Percentiles rank a stretch among this genome's conserved stretches.
These are phyloP conservation scores for Procambarus clarkii DNA, from an alignment of 1,140 invertebrate genomes.

Conservation along the genomic window DNA sequence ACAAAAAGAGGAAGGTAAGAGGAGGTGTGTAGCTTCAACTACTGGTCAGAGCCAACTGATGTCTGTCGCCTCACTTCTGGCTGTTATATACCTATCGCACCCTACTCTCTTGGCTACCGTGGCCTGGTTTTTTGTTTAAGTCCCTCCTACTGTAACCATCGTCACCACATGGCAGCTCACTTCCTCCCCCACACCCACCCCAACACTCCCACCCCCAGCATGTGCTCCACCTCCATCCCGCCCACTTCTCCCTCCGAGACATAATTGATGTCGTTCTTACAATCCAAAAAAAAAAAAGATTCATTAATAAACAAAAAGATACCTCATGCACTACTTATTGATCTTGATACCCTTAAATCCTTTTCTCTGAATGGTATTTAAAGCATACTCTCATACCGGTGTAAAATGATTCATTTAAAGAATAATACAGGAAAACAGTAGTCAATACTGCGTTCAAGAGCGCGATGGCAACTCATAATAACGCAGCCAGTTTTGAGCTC, in stretches of 20 bases:
- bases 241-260: background rate
- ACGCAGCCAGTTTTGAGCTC: background rate
- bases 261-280: too few species aligned
- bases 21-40: slow-evolving; percentile 46
- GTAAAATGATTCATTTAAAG: background rate
- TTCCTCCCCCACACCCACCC: background rate
- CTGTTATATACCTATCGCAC: slow-evolving; percentile 49
- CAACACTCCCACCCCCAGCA: background rate
- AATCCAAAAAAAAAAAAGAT: too few species aligned
- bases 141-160: slow-evolving; percentile 25
- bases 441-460: background rate
- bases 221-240: slow-evolving; percentile 1
- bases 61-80: background rate
- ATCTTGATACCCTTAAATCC: too few species aligned
- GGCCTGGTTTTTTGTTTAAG: slow-evolving; percentile 52
- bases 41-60: slow-evolving; percentile 67
- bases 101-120: slow-evolving; percentile 44
- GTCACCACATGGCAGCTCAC: slow-evolving; percentile 46
- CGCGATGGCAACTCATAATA: slow-evolving; percentile 1
- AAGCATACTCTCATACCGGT: too few species aligned
- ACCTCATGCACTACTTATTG: too few species aligned
- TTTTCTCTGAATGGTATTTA: too few species aligned
- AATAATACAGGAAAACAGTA: background rate
- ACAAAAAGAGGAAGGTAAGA: slow-evolving; percentile 49
- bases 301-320: too few species aligned